Evolutionary conservation across 2,113 vertebrate genomes (phyloP).

Genomic region (Chelonoidis abingdonii): DNA sequence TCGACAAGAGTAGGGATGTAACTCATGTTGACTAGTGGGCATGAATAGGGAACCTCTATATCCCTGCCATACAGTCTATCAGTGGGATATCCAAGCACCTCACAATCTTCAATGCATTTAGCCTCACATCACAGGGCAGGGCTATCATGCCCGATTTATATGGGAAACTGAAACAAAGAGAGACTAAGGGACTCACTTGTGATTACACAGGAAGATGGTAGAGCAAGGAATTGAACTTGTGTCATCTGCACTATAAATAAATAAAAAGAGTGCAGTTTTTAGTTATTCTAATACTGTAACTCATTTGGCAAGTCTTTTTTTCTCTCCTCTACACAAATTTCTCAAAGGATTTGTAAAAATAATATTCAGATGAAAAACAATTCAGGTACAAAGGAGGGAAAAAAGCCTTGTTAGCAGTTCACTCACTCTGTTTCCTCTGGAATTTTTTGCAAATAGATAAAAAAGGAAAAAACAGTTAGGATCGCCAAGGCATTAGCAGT

Average conservation of each 20-base stretch:
- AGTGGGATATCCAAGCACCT: background rate
- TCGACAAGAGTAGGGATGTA: background rate
- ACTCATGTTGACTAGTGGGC: background rate
- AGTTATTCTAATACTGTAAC: background rate
- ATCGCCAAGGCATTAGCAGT: background rate
- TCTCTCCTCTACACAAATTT: background rate
- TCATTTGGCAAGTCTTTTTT: background rate
- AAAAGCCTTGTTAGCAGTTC: background rate
- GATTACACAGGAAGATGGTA: background rate
- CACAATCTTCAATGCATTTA: background rate
- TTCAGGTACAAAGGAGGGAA: background rate
- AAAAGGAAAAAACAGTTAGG: slow-evolving; percentile 4
- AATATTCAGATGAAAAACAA: background rate
- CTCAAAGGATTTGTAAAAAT: background rate
- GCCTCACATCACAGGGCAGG: background rate
- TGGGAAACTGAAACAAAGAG: background rate
- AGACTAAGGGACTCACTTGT: background rate
- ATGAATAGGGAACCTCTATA: background rate
- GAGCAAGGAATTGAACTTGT: background rate
- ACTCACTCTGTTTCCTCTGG: background rate
- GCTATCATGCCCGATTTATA: background rate
- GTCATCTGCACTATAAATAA: no score
- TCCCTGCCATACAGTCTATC: background rate
- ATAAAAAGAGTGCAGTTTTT: background rate
- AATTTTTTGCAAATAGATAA: background rate